Conservation (phyloP, 2,888 invertebrate genomes). For the Amiota mariae region DNA sequence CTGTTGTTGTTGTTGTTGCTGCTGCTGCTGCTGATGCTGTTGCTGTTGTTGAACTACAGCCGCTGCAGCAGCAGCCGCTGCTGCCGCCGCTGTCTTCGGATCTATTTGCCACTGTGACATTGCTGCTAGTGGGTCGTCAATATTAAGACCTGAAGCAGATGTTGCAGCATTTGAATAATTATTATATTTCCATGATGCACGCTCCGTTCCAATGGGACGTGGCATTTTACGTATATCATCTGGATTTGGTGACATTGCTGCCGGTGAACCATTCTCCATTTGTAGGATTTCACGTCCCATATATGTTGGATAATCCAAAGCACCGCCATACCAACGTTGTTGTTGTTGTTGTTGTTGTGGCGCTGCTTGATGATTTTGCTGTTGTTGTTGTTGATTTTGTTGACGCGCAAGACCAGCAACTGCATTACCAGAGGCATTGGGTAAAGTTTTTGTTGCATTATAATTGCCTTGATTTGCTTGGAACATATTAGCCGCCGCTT, state of each 20-base stretch:
- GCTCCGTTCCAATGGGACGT: conserved; percentile 87
- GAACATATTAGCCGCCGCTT: conserved; percentile 39
- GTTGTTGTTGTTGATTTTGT: conserved; percentile 49
- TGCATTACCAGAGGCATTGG: neutral
- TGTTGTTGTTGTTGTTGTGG: conserved; percentile 31
- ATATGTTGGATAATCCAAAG: conserved; percentile 61
- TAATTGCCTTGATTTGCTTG: conserved; percentile 58
- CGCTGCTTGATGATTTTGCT: conserved; percentile 9
- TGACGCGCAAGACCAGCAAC: conserved; percentile 42
- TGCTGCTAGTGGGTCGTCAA: conserved; percentile 54
- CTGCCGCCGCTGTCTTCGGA: conserved; percentile 39
- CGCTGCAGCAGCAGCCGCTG: conserved; percentile 52
- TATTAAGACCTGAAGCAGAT: conserved; percentile 48
- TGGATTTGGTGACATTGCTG: conserved; percentile 73
- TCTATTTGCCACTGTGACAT: conserved; percentile 55
- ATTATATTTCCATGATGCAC: conserved; percentile 74
- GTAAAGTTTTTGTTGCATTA: conserved; percentile 32
- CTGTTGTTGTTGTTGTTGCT: conserved; percentile 40
- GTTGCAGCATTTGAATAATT: conserved; percentile 67
- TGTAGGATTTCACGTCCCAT: conserved; percentile 68
- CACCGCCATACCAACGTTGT: conserved; percentile 63
- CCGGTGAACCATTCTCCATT: conserved; percentile 71
- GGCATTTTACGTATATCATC: conserved; percentile 75
- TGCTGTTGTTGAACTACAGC: conserved; percentile 45
- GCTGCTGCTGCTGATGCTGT: conserved; percentile 48